phyloP scores from a whole-genome alignment of 1,140 invertebrate species.

The Drosophila sechellia region DNA sequence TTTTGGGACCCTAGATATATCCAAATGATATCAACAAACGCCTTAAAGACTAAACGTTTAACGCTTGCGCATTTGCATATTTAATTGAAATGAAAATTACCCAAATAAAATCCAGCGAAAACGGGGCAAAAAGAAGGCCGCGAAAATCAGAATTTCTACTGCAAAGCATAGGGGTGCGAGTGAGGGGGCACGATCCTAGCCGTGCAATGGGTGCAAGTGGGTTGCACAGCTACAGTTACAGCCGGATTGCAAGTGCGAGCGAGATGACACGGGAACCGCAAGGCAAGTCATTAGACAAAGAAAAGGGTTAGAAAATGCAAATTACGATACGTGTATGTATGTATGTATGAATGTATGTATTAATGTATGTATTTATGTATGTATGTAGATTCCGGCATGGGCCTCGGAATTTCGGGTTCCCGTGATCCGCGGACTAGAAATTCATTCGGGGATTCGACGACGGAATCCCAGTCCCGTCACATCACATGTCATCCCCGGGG shows the following conservation, averaged over 20 bases:
- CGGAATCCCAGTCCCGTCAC: conserved; percentile 2
- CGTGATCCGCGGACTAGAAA: too few species aligned
- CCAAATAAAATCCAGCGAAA: conserved; percentile 20
- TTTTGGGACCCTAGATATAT: too few species aligned
- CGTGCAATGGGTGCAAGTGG: background rate
- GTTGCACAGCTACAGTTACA: background rate
- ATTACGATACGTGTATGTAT: conserved; percentile 2
- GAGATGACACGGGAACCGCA: conserved; percentile 11
- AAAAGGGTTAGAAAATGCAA: conserved; percentile 59
- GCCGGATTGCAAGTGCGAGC: background rate
- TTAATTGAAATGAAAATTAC: conserved; percentile 76
- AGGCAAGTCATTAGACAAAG: conserved; percentile 28
- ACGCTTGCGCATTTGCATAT: conserved; percentile 61
- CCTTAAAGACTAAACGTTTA: conserved; percentile 45
- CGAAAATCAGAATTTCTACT: background rate
- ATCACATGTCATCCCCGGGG: conserved; percentile 24
- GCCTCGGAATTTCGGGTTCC: background rate
- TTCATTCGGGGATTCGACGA: background rate
- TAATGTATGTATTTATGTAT: too few species aligned
- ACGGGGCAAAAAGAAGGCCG: conserved; percentile 22
- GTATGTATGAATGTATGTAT: too few species aligned
- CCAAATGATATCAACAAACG: conserved; percentile 37
- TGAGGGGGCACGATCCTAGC: background rate
- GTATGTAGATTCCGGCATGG: conserved; percentile 20
- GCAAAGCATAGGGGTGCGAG: background rate